phyloP scores from a whole-genome alignment of 2,113 vertebrate species.

The Psammodynastes pulverulentus region DNA sequence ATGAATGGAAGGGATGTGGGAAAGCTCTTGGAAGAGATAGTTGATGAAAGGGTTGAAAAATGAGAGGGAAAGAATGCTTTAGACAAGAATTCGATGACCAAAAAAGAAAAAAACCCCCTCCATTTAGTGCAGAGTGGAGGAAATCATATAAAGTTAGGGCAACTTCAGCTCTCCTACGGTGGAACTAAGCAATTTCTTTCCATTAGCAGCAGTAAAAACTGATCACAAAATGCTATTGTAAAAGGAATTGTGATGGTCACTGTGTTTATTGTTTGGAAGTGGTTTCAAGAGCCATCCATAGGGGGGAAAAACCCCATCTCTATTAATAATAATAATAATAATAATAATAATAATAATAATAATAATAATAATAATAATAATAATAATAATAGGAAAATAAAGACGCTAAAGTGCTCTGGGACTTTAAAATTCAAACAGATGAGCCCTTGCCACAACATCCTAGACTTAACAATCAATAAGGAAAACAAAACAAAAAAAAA shows the following conservation, averaged over 20 bases:
- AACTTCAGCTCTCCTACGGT: constrained; percentile 18
- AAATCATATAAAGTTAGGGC: constrained; percentile 21
- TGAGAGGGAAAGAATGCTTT: constrained; percentile 7
- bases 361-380: background rate
- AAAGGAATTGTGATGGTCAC: background rate
- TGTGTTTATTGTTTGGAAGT: background rate
- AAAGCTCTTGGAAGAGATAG: constrained; percentile 19
- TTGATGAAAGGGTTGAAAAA: constrained; percentile 26
- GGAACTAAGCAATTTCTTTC: background rate
- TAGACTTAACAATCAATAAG: background rate
- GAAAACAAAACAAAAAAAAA: too few species aligned
- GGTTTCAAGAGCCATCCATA: background rate
- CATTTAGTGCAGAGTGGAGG: constrained; percentile 19
- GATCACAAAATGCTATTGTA: background rate
- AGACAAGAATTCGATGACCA: constrained; percentile 26
- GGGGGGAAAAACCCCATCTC: background rate
- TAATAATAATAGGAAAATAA: background rate
- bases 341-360: background rate
- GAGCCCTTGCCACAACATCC: background rate
- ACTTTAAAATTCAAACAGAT: background rate
- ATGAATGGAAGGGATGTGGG: constrained; percentile 8
- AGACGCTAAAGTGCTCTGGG: background rate
- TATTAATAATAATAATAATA: background rate
- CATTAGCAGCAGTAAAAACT: background rate
- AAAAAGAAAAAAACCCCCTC: background rate